Evolutionary conservation across 2,888 invertebrate species (phyloP), one percentile per base, ranked within the genome.

Genomic region (Nebria salina): DNA sequence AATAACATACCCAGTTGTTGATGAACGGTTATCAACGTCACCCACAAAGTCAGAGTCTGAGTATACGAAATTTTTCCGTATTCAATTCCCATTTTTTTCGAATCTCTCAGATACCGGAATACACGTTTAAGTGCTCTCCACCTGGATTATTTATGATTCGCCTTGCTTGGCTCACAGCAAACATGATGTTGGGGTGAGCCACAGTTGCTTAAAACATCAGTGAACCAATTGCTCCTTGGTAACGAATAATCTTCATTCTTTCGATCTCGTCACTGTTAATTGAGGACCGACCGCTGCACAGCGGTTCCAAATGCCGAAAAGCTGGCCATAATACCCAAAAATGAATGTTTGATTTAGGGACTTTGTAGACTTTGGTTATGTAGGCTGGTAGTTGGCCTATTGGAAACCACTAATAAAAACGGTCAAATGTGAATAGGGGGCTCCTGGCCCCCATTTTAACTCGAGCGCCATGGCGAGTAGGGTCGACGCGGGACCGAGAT

Each of bases 11-110:
- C 83, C 83, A 13, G 83, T 83, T 25, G 75, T 83, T 9, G 80
- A 83, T 68, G 78, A 66, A 41, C 83, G 76, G 1, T 82, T 83
- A 8, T 82, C 83, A 2, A 80, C n/a, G 80, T 83, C 82, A 6
- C 77, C 81, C 20, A 83, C 83, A 26, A 80, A 84, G 25, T 83
- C 83, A 42, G 83, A 79, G 74, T 84, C 83, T 11, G 80, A 83
- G 77, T 82, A 83, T 5, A 75, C 83, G 8, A 66, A 68, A 42
- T 72, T 20, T 66, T 20, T 72, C 73, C 72, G 43, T 83, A 84
- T 43, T 64, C 26, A 7, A 84, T 82, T 11, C 83, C 83, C n/a
- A 77, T 20, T 26, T 82, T 54, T 66, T 41, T 70, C 8, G 83
- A 82, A 20, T 77, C n/a, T n/a, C n/a, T n/a, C n/a, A n/a, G n/a